phyloP scores from a whole-genome alignment of 1,140 invertebrate species.

The Penaeus vannamei region DNA sequence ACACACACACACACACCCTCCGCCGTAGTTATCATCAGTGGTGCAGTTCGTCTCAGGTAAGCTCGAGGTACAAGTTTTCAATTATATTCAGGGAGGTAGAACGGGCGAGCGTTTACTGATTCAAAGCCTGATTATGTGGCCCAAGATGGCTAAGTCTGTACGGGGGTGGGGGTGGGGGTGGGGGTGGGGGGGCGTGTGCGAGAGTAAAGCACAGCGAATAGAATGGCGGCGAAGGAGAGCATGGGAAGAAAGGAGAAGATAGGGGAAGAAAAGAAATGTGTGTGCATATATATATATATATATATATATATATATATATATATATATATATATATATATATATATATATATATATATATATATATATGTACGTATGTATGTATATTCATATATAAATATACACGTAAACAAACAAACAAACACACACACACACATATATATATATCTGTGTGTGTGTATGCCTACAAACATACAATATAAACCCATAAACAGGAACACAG shows the following conservation, averaged over 20 bases:
- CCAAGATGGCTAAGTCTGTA: too few species aligned
- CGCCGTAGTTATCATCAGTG: too few species aligned
- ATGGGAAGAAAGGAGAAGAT: neutral
- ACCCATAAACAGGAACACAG: too few species aligned
- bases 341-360: constrained; percentile 18
- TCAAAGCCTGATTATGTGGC: too few species aligned
- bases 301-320: neutral
- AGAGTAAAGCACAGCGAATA: neutral
- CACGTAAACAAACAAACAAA: neutral
- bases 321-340: neutral
- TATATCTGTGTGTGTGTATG: neutral
- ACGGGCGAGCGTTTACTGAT: too few species aligned
- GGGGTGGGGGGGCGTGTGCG: too few species aligned
- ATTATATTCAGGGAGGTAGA: too few species aligned
- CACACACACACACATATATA: neutral
- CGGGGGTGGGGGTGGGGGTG: neutral
- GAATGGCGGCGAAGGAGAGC: neutral
- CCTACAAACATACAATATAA: neutral
- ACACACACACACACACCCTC: too few species aligned
- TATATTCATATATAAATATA: too few species aligned
- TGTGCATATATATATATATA: neutral
- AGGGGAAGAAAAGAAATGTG: neutral
- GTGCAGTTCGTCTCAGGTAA: too few species aligned
- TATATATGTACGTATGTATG: neutral
- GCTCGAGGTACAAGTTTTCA: too few species aligned